Evolutionary conservation across 2,888 invertebrate genomes (phyloP).

Genomic region (Chironomus riparius): DNA sequence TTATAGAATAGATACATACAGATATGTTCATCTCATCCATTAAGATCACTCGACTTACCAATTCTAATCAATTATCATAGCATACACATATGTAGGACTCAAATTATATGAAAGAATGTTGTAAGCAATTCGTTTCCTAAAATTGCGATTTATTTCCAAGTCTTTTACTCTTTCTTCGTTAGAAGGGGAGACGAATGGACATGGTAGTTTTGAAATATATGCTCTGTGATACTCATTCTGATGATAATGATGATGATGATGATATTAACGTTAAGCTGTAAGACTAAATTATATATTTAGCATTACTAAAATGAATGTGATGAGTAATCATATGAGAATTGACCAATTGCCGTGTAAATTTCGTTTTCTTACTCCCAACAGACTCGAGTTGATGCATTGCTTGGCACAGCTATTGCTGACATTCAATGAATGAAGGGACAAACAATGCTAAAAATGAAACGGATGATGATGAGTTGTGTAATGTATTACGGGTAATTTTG

Average conservation of each 20-base stretch:
- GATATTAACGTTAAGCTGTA: no score
- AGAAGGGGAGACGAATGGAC: no score
- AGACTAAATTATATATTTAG: no score
- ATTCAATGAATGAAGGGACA: not conserved
- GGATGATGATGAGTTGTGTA: slow-evolving; percentile 17
- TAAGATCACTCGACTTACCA: not conserved
- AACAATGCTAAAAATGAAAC: not conserved
- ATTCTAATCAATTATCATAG: slow-evolving; percentile 23
- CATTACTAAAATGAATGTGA: slow-evolving; percentile 8
- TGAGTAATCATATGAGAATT: slow-evolving; percentile 19
- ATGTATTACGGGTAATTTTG: slow-evolving; percentile 17
- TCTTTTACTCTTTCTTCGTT: not conserved
- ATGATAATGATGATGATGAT: not conserved
- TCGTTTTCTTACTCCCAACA: not conserved
- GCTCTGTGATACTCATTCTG: not conserved
- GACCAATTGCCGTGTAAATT: slow-evolving; percentile 25
- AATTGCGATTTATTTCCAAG: not conserved
- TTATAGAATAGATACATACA: no score
- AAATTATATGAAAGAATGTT: not conserved
- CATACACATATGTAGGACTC: not conserved
- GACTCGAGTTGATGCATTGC: not conserved
- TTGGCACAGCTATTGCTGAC: not conserved
- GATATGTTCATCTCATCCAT: not conserved
- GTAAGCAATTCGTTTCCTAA: not conserved
- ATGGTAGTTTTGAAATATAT: no score